Conservation (phyloP, 2,797 vertebrate genomes). For the Rousettus madagascariensis region DNA sequence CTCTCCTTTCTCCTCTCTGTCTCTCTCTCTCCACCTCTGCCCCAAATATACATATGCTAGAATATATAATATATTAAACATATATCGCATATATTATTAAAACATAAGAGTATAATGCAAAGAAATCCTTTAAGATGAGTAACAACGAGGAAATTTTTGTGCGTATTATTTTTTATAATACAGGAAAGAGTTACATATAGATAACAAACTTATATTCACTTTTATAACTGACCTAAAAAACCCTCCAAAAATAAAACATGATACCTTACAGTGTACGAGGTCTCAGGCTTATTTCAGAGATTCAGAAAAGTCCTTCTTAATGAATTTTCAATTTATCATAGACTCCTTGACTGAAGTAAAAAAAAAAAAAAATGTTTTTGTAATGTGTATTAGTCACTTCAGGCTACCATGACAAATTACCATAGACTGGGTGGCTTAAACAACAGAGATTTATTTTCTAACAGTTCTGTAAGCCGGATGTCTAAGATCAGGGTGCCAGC, state of each 20-base stretch:
- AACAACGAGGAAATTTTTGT: neutral
- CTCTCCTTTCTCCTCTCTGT: neutral
- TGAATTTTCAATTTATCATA: neutral
- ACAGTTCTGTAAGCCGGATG: neutral
- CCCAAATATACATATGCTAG: neutral
- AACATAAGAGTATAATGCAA: neutral
- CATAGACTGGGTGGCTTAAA: neutral
- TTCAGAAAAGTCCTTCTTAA: neutral
- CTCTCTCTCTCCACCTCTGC: neutral
- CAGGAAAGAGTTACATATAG: neutral
- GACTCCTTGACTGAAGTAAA: neutral
- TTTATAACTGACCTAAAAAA: neutral
- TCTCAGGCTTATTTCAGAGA: neutral
- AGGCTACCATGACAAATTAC: neutral
- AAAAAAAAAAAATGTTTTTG: neutral
- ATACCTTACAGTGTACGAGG: neutral
- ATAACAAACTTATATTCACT: neutral
- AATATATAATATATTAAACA: neutral
- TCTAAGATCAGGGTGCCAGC: neutral
- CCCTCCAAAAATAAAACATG: neutral
- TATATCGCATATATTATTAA: constrained; percentile 9
- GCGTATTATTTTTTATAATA: neutral
- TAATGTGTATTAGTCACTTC: neutral
- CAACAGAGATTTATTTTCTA: neutral
- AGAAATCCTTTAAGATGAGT: neutral